phyloP scores from a whole-genome alignment of 1,140 invertebrate genomes.

The Saccostrea cuccullata region DNA sequence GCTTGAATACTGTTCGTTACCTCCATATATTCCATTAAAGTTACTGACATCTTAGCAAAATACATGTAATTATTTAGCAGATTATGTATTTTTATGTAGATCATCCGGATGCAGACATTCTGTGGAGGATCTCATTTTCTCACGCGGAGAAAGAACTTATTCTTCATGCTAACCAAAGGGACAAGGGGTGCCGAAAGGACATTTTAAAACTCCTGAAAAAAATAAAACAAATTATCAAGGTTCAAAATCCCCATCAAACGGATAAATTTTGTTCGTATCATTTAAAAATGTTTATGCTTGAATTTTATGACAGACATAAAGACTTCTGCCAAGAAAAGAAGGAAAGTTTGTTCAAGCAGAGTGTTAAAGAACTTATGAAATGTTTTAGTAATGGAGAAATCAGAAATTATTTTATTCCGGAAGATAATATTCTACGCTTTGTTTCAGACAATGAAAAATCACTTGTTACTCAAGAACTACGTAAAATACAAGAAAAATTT shows the following conservation, averaged over 20 bases:
- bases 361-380: background rate
- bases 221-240: slow-evolving; percentile 26
- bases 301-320: slow-evolving; percentile 4
- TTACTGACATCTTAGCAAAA: too few species aligned
- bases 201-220: slow-evolving; percentile 44
- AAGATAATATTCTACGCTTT: slow-evolving; percentile 31
- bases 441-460: background rate
- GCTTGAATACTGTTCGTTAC: too few species aligned
- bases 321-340: background rate
- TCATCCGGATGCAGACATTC: background rate
- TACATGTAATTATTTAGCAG: background rate
- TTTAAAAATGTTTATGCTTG: slow-evolving; percentile 49
- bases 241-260: slow-evolving; percentile 3
- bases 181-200: slow-evolving; percentile 31
- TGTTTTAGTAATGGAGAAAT: background rate
- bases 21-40: too few species aligned
- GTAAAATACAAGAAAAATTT: background rate
- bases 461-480: background rate
- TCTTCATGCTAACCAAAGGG: slow-evolving; percentile 1
- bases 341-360: background rate
- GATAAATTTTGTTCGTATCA: slow-evolving; percentile 46
- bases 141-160: slow-evolving; percentile 46
- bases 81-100: background rate
- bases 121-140: slow-evolving; percentile 51
- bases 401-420: slow-evolving; percentile 39